phyloP scores from a whole-genome alignment of 1,140 invertebrate species.

The Hycleus phaleratus region DNA sequence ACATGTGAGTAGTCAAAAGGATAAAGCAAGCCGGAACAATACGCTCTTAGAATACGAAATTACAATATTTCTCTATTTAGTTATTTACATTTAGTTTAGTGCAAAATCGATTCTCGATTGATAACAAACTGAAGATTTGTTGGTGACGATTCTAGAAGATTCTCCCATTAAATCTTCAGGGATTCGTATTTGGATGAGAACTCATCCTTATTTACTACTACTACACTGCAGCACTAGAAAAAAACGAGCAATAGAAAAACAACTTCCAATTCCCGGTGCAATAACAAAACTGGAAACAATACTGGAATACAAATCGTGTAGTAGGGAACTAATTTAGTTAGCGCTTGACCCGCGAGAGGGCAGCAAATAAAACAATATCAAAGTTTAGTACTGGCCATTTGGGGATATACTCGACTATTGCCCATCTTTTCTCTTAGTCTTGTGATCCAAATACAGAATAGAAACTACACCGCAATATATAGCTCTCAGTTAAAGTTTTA shows the following conservation, averaged over 20 bases:
- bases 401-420: slow-evolving; percentile 26
- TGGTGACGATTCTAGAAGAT: no score
- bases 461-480: no score
- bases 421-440: background rate
- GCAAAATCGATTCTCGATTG: no score
- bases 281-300: slow-evolving; percentile 32
- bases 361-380: slow-evolving; percentile 42
- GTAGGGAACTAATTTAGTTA: slow-evolving; percentile 39
- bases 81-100: no score
- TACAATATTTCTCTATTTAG: slow-evolving; percentile 5
- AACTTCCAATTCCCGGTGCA: slow-evolving; percentile 22
- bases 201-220: no score
- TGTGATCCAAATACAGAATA: no score
- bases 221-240: background rate
- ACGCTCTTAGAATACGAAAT: slow-evolving; percentile 33
- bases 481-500: no score
- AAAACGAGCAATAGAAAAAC: slow-evolving; percentile 18
- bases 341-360: slow-evolving; percentile 38
- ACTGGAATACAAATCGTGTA: slow-evolving; percentile 40
- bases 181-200: no score
- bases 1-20: slow-evolving; percentile 25
- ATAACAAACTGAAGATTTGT: no score
- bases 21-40: slow-evolving; percentile 21
- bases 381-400: slow-evolving; percentile 37
- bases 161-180: no score